Evolutionary conservation across 2,888 invertebrate genomes (phyloP).

Genomic region (Plebejus melissa): DNA sequence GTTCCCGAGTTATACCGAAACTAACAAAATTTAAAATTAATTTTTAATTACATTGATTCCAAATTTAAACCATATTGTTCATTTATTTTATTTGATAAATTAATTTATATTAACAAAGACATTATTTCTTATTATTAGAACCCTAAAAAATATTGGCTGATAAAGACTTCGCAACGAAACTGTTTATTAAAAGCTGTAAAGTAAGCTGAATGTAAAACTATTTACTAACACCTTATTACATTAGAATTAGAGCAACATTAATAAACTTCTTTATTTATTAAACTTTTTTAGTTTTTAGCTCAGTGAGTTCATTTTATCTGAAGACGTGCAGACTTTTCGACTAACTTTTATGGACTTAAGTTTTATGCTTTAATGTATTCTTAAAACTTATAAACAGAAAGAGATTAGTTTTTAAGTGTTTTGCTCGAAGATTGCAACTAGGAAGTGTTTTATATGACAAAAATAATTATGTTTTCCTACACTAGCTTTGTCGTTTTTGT

Average conservation of each 20-base stretch:
- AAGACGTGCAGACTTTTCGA: conserved; percentile 16
- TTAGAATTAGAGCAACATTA: neutral
- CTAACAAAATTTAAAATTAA: too few relatives aligned
- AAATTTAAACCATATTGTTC: too few relatives aligned
- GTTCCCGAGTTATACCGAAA: too few relatives aligned
- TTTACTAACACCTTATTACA: neutral
- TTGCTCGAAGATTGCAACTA: conserved; percentile 4
- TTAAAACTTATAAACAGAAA: conserved; percentile 22
- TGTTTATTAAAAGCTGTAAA: neutral
- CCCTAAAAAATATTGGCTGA: too few relatives aligned
- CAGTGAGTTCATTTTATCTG: conserved; percentile 15
- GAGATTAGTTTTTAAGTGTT: conserved; percentile 25
- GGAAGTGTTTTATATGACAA: neutral
- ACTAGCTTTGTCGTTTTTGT: too few relatives aligned
- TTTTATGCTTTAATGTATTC: conserved; percentile 24
- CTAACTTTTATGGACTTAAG: conserved; percentile 21
- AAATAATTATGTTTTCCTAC: neutral
- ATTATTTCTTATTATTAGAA: too few relatives aligned
- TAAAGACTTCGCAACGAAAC: neutral
- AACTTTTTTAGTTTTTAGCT: neutral
- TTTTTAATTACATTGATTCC: too few relatives aligned
- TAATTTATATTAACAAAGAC: too few relatives aligned
- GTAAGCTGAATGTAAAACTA: neutral
- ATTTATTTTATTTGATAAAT: too few relatives aligned
- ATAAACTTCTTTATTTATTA: conserved; percentile 13